phyloP scores from a whole-genome alignment of 2,888 invertebrate species.

The Petrolisthes cinctipes region DNA sequence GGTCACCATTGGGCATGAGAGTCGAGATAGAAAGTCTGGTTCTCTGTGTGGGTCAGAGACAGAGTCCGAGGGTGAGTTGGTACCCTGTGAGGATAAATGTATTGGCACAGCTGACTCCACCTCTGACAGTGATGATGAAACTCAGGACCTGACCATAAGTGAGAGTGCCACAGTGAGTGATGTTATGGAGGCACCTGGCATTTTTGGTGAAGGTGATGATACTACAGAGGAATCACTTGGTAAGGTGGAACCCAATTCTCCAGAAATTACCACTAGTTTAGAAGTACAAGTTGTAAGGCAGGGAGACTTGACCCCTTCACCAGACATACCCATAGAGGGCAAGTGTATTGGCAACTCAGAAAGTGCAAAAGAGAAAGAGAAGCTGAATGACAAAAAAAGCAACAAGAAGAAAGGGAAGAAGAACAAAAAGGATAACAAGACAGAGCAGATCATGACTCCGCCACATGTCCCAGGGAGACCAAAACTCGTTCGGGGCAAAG shows the following conservation, averaged over 20 bases:
- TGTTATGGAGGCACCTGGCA: constrained; percentile 2
- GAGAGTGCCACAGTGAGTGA: constrained; percentile 14
- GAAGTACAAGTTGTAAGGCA: neutral
- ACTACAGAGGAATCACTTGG: constrained; percentile 5
- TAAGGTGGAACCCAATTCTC: neutral
- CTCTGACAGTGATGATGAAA: constrained; percentile 29
- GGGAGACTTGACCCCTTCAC: constrained; percentile 31
- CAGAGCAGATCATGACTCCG: constrained; percentile 10
- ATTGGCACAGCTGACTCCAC: constrained; percentile 45
- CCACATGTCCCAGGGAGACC: constrained; percentile 29
- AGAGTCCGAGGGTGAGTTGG: constrained; percentile 55
- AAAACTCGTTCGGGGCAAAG: constrained; percentile 49
- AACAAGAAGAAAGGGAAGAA: constrained; percentile 57
- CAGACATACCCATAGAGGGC: constrained; percentile 27
- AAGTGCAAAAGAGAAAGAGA: constrained; percentile 51
- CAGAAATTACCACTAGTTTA: neutral
- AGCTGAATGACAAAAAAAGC: constrained; percentile 39
- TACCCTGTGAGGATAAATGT: constrained; percentile 56
- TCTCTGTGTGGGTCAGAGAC: constrained; percentile 40
- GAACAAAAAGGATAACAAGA: constrained; percentile 44
- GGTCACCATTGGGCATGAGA: constrained; percentile 45
- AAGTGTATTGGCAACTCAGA: constrained; percentile 49
- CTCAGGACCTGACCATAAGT: constrained; percentile 28
- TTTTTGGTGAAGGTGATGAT: constrained; percentile 9
- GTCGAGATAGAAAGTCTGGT: constrained; percentile 38